Percentiles rank a stretch among this genome's conserved stretches.
Conservation (phyloP, 1,140 invertebrate species). For the Bombus picipes region DNA sequence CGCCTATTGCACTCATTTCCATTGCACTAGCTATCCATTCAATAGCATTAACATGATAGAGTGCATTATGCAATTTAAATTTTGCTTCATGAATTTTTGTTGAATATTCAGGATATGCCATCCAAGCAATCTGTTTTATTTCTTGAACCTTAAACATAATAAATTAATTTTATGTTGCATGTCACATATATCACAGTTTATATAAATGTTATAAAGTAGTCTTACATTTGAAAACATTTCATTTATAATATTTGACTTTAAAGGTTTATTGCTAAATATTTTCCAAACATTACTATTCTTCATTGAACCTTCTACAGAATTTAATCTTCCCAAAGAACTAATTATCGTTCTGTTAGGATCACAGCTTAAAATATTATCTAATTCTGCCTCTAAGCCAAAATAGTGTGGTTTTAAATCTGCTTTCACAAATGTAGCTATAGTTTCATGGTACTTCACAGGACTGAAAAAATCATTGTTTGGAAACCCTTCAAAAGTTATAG, state of each 20-base stretch:
- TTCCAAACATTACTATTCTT: slow-evolving; percentile 82
- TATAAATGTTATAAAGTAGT: slow-evolving; percentile 1
- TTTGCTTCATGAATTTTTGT: slow-evolving; percentile 76
- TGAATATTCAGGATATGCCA: slow-evolving; percentile 86
- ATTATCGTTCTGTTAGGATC: slow-evolving; percentile 78
- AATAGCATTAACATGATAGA: slow-evolving; percentile 88
- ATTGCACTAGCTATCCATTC: slow-evolving; percentile 88
- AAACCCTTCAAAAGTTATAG: slow-evolving; percentile 76
- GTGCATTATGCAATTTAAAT: slow-evolving; percentile 83
- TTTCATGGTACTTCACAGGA: slow-evolving; percentile 83
- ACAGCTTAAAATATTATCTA: slow-evolving; percentile 82
- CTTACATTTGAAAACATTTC: slow-evolving; percentile 83
- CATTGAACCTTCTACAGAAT: slow-evolving; percentile 76
- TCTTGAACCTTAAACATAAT: slow-evolving; percentile 66
- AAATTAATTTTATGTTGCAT: slow-evolving; percentile 68
- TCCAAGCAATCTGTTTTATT: slow-evolving; percentile 80
- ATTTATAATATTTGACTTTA: slow-evolving; percentile 80
- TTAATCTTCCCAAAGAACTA: slow-evolving; percentile 78
- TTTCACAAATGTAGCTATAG: slow-evolving; percentile 84
- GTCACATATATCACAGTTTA: slow-evolving; percentile 23
- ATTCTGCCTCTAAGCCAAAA: slow-evolving; percentile 79
- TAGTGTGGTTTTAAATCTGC: slow-evolving; percentile 82
- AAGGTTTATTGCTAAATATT: slow-evolving; percentile 83
- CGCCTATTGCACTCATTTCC: slow-evolving; percentile 88
- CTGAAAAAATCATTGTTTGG: slow-evolving; percentile 65